Conservation (phyloP, 2,888 invertebrate species). For the Villa cingulata region DNA sequence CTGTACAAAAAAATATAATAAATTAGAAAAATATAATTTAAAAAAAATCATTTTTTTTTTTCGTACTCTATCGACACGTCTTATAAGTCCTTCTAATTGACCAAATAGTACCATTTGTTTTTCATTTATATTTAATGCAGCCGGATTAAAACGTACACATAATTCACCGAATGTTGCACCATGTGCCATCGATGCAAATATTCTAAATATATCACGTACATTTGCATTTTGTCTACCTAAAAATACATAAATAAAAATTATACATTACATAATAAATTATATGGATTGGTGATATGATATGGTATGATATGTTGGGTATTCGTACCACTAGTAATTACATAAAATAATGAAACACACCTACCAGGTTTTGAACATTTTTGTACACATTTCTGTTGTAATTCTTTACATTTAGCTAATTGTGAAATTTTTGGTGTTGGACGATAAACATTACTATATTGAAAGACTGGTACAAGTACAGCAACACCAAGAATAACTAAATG, state of each 20-base stretch:
- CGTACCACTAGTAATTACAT: constrained; percentile 16
- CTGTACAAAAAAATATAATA: constrained; percentile 24
- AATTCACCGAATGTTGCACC: constrained; percentile 64
- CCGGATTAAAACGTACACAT: constrained; percentile 59
- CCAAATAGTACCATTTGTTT: constrained; percentile 77
- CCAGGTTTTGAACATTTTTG: constrained; percentile 55
- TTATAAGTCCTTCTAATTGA: constrained; percentile 68
- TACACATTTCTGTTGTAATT: constrained; percentile 55
- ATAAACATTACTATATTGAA: constrained; percentile 65
- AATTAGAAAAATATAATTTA: constrained; percentile 1
- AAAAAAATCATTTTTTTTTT: not conserved
- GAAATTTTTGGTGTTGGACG: constrained; percentile 57
- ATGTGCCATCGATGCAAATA: constrained; percentile 64
- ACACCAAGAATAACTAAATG: constrained; percentile 66
- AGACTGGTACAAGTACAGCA: constrained; percentile 60
- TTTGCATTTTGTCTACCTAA: constrained; percentile 50
- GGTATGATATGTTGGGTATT: constrained; percentile 1
- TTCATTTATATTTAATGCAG: constrained; percentile 61
- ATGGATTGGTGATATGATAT: no score
- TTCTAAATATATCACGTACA: constrained; percentile 55
- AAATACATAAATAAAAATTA: not conserved
- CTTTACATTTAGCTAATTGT: constrained; percentile 48
- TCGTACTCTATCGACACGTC: constrained; percentile 67
- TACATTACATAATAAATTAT: no score
- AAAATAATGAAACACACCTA: no score